Base-by-base conservation (phyloP, 2,113 vertebrate species). In the Amphilophus citrinellus region DNA sequence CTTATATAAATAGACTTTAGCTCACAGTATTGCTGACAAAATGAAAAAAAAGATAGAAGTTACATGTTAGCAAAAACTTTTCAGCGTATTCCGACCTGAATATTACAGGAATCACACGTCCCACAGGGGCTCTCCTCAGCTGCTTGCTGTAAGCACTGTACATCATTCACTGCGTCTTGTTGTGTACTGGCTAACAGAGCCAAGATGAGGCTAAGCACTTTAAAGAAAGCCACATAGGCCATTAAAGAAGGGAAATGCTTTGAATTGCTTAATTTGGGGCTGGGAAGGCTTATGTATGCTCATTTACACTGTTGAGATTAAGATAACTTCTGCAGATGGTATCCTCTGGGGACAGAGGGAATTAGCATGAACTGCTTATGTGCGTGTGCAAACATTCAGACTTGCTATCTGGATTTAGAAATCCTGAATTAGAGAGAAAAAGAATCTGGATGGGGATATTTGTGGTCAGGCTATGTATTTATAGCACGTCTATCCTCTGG, bases 401-500 rank as follows among this genome's bases (percentile, higher is more conserved):
- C 44, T 22, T 20, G 7, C 32, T 80, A 75, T 76, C 71, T 4
- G 5, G 88, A 89, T 89, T 90, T 85, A 89, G 77, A 39, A 62
- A 85, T 88, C 71, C 83, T 86, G 84, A 93, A 90, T 92, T 81
- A 83, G 85, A 86, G 76, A 79, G 83, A 86, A 86, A 87, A 78
- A 61, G 61, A 86, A 83, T 66, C 76, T 75, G 27, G 13, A 80
- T 59, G 62, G 17, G 60, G 75, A 71, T 85, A 79, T 59, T 90
- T 84, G 73, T 83, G 82, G 66, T 59, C 79, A 84, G 61, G 81
- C 60, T 77, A 68, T 83, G 82, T 94, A 93, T 94, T 94, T 93
- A 90, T 94, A 93, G 90, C 77, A 39, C 11, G 57, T 87, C 85
- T 88, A 86, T 91, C 93, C 81, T 89, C 71, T 85, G 77, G 75